Percentiles rank a stretch among this genome's conserved stretches.
phyloP scores from a whole-genome alignment of 1,140 invertebrate genomes.

The Temnothorax nylanderi region DNA sequence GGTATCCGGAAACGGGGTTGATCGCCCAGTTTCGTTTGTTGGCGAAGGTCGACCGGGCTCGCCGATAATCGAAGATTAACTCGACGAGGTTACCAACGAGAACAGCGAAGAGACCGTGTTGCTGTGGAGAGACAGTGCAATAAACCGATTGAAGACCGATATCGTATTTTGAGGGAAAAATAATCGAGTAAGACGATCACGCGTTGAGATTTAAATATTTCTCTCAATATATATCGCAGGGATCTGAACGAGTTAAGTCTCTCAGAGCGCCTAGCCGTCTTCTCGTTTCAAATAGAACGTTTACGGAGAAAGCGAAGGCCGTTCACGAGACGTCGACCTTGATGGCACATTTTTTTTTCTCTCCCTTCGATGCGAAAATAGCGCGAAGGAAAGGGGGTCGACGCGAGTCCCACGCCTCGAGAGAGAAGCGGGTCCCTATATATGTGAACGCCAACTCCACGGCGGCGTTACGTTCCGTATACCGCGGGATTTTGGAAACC shows the following conservation, averaged over 20 bases:
- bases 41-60: conserved; percentile 59
- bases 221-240: neutral
- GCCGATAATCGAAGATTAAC: conserved; percentile 25
- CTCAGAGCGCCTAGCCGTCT: neutral
- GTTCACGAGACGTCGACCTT: conserved; percentile 63
- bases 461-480: neutral
- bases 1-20: conserved; percentile 58
- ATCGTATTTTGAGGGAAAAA: neutral
- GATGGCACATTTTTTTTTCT: conserved; percentile 24
- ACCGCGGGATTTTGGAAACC: conserved; percentile 19
- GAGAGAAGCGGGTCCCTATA: neutral
- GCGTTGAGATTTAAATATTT: neutral
- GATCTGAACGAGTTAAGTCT: conserved; percentile 23
- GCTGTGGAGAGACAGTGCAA: neutral
- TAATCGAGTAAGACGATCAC: neutral
- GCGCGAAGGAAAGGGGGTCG: conserved; percentile 24
- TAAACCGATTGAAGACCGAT: neutral
- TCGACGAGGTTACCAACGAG: conserved; percentile 13
- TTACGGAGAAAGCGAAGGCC: conserved; percentile 54
- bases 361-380: conserved; percentile 30
- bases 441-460: neutral
- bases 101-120: neutral
- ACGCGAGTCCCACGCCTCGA: neutral
- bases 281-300: conserved; percentile 46
- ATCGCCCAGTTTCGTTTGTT: conserved; percentile 46